Percentiles rank a stretch among this genome's conserved stretches.
These are phyloP conservation scores for Xanthorhoe designata DNA, from an alignment of 2,888 invertebrate genomes.

Conservation along the genomic window DNA sequence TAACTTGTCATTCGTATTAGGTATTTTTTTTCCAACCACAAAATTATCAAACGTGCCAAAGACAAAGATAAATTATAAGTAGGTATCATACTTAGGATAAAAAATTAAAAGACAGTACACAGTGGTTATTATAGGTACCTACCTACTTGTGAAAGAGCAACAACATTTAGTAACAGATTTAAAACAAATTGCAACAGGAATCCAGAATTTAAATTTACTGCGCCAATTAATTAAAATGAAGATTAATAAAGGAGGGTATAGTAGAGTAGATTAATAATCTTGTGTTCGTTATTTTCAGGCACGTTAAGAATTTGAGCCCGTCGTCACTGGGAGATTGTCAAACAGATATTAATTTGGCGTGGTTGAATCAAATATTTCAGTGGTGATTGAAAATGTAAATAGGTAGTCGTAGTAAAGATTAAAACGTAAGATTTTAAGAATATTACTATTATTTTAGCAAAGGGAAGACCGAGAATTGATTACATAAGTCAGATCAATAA, in stretches of 20 bases:
- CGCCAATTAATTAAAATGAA: constrained; percentile 60
- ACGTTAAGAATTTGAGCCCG: constrained; percentile 40
- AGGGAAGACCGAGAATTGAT: neutral
- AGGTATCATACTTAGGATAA: no score
- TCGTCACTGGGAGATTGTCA: constrained; percentile 37
- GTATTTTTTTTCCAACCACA: no score
- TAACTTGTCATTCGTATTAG: no score
- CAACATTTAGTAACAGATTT: neutral
- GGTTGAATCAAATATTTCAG: constrained; percentile 31
- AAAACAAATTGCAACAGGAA: constrained; percentile 42
- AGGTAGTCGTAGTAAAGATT: neutral
- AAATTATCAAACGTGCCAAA: no score
- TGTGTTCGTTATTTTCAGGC: constrained; percentile 43
- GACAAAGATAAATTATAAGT: no score
- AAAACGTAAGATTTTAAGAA: neutral
- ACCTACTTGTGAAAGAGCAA: neutral
- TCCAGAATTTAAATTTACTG: constrained; percentile 58
- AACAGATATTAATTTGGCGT: constrained; percentile 42
- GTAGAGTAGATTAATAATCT: constrained; percentile 43
- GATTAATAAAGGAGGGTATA: constrained; percentile 52
- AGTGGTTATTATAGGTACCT: no score
- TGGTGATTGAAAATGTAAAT: constrained; percentile 15
- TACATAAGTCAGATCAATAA: no score
- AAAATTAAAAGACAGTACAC: no score
- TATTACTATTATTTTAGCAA: neutral